phyloP scores from a whole-genome alignment of 2,797 vertebrate genomes.

The Hypotaenidia philippensis region DNA sequence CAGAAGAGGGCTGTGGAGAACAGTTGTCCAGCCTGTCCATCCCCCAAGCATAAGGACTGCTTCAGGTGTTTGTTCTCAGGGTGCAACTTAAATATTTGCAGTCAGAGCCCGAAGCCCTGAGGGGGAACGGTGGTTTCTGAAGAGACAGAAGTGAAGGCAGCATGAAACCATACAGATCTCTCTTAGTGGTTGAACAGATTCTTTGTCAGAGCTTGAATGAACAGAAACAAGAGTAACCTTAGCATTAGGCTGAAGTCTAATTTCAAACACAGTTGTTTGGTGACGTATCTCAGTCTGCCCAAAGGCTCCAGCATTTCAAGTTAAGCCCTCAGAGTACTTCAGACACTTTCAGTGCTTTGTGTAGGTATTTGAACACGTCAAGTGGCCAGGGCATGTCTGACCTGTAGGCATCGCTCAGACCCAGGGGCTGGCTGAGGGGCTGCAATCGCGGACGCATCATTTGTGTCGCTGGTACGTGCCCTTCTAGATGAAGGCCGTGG shows the following conservation, averaged over 20 bases:
- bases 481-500: not conserved
- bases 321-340: not conserved
- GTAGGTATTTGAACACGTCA: fast-evolving
- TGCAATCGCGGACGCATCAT: not conserved
- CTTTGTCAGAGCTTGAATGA: not conserved
- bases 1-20: not conserved
- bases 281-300: fast-evolving
- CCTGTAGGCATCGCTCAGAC: not conserved
- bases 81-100: not conserved
- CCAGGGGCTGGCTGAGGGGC: not conserved
- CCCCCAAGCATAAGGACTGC: not conserved
- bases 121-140: not conserved
- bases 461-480: not conserved
- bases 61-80: not conserved
- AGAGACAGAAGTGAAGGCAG: not conserved
- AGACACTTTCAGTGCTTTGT: not conserved
- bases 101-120: not conserved
- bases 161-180: not conserved
- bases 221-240: not conserved
- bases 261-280: not conserved
- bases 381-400: not conserved
- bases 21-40: not conserved
- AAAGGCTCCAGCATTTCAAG: not conserved
- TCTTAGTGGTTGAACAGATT: slow-evolving; percentile 1
- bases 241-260: not conserved